phyloP scores from a whole-genome alignment of 2,797 vertebrate genomes.

The Meda fulgida region DNA sequence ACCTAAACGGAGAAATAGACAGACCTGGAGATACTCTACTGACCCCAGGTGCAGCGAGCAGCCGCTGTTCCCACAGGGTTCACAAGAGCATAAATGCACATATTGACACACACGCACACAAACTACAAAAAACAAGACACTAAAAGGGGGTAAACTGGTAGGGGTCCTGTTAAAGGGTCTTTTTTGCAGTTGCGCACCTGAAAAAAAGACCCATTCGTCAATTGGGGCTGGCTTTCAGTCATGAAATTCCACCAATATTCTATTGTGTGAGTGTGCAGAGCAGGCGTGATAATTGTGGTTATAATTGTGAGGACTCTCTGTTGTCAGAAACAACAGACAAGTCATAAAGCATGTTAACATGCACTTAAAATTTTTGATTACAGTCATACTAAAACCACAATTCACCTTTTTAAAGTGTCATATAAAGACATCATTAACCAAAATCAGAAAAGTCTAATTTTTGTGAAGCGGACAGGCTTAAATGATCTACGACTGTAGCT shows the following conservation, averaged over 20 bases:
- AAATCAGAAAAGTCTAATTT: background rate
- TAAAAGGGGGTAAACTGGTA: conserved; percentile 40
- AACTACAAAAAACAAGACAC: conserved; percentile 29
- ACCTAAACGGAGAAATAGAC: background rate
- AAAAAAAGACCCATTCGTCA: conserved; percentile 14
- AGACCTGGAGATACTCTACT: conserved; percentile 46
- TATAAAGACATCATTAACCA: background rate
- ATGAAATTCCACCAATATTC: conserved; percentile 36
- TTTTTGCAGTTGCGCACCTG: conserved; percentile 45
- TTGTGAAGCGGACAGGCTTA: background rate
- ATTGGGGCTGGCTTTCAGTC: background rate
- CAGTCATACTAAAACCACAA: background rate
- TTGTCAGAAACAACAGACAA: conserved; percentile 9
- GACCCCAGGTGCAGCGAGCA: conserved; percentile 59
- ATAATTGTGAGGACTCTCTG: background rate
- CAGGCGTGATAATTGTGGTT: background rate
- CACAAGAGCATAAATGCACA: conserved; percentile 31
- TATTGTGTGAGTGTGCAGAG: conserved; percentile 3
- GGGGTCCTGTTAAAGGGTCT: conserved; percentile 51
- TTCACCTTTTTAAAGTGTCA: background rate
- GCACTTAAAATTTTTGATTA: background rate
- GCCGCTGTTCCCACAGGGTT: conserved; percentile 53
- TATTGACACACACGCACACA: conserved; percentile 17
- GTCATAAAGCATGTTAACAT: conserved; percentile 13
- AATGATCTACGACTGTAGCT: background rate